Evolutionary conservation across 1,140 invertebrate species (phyloP).

Genomic region (Ephestia elutella): DNA sequence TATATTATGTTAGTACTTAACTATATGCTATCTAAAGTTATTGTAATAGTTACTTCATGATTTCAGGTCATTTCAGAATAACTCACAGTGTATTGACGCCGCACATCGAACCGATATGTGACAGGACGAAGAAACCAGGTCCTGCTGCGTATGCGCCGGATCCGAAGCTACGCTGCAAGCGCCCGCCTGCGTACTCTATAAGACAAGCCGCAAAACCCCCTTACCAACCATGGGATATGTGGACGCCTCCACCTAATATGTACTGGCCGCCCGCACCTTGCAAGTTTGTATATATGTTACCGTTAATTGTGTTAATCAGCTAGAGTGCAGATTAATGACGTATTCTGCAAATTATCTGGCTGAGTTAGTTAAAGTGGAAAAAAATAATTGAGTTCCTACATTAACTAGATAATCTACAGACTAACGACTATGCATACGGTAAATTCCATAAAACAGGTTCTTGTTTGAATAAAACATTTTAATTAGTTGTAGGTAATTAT

Average conservation of each 20-base stretch:
- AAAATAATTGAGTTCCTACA: no score
- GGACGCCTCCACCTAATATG: conserved; percentile 62
- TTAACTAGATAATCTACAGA: no score
- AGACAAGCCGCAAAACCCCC: conserved; percentile 31
- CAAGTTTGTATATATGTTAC: conserved; percentile 37
- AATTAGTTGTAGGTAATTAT: no score
- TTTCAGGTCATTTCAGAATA: conserved; percentile 37
- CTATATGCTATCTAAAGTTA: no score
- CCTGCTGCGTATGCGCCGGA: conserved; percentile 33
- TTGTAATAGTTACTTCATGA: neutral
- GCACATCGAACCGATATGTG: conserved; percentile 20
- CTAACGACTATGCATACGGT: no score
- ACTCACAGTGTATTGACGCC: conserved; percentile 36
- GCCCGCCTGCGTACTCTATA: conserved; percentile 39
- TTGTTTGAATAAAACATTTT: no score
- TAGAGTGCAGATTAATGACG: no score
- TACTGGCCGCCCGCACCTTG: conserved; percentile 41
- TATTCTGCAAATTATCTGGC: no score
- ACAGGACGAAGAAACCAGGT: conserved; percentile 33
- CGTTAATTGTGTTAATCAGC: no score
- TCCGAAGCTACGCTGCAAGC: conserved; percentile 22
- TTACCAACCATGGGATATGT: conserved; percentile 43
- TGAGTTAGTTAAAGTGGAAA: no score
- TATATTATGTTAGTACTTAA: no score
- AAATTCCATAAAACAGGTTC: no score